Conservation (phyloP, 2,797 vertebrate genomes). For the Prunella strophiata region DNA sequence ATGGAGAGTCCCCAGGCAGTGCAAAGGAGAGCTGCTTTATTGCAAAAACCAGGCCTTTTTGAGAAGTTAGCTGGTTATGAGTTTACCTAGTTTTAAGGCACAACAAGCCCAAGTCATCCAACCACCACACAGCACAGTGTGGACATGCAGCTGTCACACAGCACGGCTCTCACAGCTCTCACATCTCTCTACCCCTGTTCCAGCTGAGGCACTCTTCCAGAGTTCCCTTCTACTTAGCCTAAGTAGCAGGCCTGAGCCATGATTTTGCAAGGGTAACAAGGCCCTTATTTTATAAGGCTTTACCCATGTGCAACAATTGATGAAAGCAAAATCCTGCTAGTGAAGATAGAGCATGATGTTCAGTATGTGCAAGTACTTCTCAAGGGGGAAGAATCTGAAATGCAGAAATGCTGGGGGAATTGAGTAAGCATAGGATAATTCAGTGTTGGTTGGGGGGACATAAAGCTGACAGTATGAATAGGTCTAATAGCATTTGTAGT, state of each 20-base stretch:
- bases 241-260: background rate
- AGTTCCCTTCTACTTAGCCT: background rate
- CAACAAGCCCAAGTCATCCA: background rate
- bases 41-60: background rate
- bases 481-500: background rate
- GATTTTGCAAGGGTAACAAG: background rate
- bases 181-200: background rate
- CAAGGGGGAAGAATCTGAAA: background rate
- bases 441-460: background rate
- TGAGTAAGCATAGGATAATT: background rate
- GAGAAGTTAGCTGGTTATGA: background rate
- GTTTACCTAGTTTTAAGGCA: background rate
- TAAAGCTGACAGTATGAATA: background rate
- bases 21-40: background rate
- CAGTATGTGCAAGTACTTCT: background rate
- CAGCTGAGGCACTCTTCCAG: background rate
- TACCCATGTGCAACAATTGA: background rate
- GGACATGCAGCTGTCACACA: rapidly evolving
- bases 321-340: background rate
- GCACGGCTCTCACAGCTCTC: background rate
- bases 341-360: background rate
- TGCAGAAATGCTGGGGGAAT: background rate
- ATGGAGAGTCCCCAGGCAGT: background rate
- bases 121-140: rapidly evolving
- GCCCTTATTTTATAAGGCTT: background rate